Conservation (phyloP, 2,888 invertebrate genomes). For the Tetragonula carbonaria region DNA sequence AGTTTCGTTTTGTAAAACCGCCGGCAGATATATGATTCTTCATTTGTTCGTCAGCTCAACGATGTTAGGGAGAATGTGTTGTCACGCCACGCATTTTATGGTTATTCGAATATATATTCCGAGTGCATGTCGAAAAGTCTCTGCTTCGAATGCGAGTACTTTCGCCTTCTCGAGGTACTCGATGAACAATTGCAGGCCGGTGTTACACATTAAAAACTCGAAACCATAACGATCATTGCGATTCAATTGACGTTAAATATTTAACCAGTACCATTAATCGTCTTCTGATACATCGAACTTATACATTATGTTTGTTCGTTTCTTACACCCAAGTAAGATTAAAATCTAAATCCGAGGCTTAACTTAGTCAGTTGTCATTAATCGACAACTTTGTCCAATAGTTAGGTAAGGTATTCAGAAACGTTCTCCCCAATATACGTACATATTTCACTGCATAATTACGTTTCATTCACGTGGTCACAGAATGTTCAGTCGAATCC, state of each 20-base stretch:
- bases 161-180: neutral
- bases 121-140: neutral
- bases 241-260: conserved; percentile 55
- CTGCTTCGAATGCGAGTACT: no score
- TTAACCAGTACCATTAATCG: conserved; percentile 40
- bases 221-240: conserved; percentile 21
- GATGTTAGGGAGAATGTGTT: neutral
- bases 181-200: conserved; percentile 2
- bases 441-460: neutral
- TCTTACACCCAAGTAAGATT: neutral
- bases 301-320: neutral
- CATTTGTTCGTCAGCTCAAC: conserved; percentile 6
- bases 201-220: conserved; percentile 10
- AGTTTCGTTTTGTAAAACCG: conserved; percentile 34
- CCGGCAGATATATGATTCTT: conserved; percentile 39
- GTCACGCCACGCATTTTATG: neutral
- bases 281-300: conserved; percentile 8
- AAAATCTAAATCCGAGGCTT: conserved; percentile 15
- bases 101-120: conserved; percentile 30
- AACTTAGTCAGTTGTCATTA: conserved; percentile 1
- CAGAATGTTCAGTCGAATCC: neutral
- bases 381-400: conserved; percentile 7
- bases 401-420: conserved; percentile 10
- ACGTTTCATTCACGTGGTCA: neutral
- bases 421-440: neutral